Evolutionary conservation across 2,113 vertebrate genomes (phyloP).

Genomic region (Boleophthalmus pectinirostris): DNA sequence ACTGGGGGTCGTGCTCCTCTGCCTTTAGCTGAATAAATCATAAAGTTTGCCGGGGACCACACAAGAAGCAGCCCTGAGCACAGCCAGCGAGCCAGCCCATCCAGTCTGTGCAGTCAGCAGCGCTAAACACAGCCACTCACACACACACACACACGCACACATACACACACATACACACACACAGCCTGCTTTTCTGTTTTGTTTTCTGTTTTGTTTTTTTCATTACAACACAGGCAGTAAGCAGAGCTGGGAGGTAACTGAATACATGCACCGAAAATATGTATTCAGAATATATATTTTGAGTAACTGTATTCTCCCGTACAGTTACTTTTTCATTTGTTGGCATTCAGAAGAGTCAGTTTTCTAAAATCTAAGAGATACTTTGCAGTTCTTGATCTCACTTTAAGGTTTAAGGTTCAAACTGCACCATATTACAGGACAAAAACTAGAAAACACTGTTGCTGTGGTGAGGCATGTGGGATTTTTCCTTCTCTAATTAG

Average conservation of each 20-base stretch:
- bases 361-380: too few relatives aligned
- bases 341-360: too few relatives aligned
- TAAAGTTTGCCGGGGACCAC: constrained; percentile 98
- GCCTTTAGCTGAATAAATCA: constrained; percentile 99
- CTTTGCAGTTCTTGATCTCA: too few relatives aligned
- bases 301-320: too few relatives aligned
- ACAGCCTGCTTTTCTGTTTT: constrained; percentile 71
- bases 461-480: too few relatives aligned
- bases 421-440: too few relatives aligned
- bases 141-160: constrained; percentile 59
- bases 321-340: too few relatives aligned
- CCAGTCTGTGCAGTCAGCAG: constrained; percentile 63
- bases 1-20: constrained; percentile 99
- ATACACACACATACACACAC: constrained; percentile 60
- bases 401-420: too few relatives aligned
- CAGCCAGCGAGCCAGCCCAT: constrained; percentile 65
- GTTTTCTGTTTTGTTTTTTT: constrained; percentile 87
- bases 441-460: too few relatives aligned
- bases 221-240: constrained; percentile 77
- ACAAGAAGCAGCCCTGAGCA: constrained; percentile 85
- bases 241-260: constrained; percentile 35
- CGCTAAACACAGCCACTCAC: constrained; percentile 72
- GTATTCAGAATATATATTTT: constrained; percentile 47
- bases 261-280: constrained; percentile 24
- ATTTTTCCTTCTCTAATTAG: too few relatives aligned